Percentiles rank a stretch among this genome's conserved stretches.
These are phyloP conservation scores for Cheilosia grossa DNA, from an alignment of 2,888 invertebrate genomes.

Conservation along the genomic window DNA sequence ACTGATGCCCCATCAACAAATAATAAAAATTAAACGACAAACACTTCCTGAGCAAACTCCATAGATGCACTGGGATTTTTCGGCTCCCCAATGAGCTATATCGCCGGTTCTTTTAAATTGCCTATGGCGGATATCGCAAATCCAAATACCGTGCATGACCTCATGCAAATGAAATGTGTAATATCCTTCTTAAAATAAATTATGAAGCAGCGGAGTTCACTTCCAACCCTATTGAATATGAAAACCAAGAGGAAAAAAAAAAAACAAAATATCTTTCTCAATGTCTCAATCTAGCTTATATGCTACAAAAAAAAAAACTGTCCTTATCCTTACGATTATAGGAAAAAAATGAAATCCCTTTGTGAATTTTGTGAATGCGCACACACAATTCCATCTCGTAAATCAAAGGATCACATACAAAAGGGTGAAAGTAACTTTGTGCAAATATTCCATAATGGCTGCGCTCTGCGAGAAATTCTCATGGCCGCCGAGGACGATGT, in stretches of 20 bases:
- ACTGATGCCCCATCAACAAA: slow-evolving; percentile 15
- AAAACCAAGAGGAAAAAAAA: slow-evolving; percentile 5
- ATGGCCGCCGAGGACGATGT: slow-evolving; percentile 61
- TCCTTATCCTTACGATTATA: slow-evolving; percentile 27
- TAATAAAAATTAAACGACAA: slow-evolving; percentile 25
- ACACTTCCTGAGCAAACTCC: not conserved
- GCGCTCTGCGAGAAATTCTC: slow-evolving; percentile 57
- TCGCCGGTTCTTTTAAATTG: not conserved
- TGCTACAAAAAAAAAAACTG: not conserved
- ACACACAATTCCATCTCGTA: slow-evolving; percentile 62
- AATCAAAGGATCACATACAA: slow-evolving; percentile 72
- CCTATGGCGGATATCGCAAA: slow-evolving; percentile 10
- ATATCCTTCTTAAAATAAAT: slow-evolving; percentile 6
- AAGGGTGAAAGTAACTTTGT: slow-evolving; percentile 66
- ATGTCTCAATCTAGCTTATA: slow-evolving; percentile 60
- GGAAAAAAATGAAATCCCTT: slow-evolving; percentile 40
- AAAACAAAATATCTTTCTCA: slow-evolving; percentile 1
- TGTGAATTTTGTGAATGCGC: slow-evolving; percentile 40
- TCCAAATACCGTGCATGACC: slow-evolving; percentile 40
- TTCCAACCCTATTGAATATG: slow-evolving; percentile 51
- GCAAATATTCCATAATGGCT: slow-evolving; percentile 74
- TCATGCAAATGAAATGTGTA: slow-evolving; percentile 52
- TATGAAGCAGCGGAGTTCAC: slow-evolving; percentile 13
- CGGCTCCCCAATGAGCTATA: too few species aligned
- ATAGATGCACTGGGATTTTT: not conserved